Percentiles rank a stretch among this genome's conserved stretches.
Conservation (phyloP, 2,113 vertebrate species). For the Gambusia affinis region DNA sequence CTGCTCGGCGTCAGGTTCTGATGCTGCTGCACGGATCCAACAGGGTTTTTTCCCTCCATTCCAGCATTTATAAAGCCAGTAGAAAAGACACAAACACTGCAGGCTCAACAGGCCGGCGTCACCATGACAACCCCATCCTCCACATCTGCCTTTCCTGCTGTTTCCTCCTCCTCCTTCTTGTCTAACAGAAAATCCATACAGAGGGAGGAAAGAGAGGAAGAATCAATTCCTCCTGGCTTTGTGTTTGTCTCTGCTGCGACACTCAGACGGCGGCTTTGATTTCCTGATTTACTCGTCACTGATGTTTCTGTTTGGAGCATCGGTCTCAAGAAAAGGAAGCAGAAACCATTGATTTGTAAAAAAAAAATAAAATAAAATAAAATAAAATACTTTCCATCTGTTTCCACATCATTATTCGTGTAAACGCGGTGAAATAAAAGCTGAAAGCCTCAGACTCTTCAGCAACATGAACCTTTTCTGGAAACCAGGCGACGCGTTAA, state of each 20-base stretch:
- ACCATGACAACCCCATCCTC: constrained; percentile 56
- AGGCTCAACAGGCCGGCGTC: constrained; percentile 28
- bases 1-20: background rate
- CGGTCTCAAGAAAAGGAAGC: background rate
- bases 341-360: background rate
- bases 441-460: background rate
- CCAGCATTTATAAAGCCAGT: background rate
- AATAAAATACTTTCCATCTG: background rate
- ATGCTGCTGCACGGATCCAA: background rate
- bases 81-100: background rate
- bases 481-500: no score
- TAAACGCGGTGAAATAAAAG: accelerated
- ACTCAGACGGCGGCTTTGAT: background rate
- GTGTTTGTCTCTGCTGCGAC: background rate
- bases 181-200: constrained; percentile 52
- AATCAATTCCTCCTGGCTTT: constrained; percentile 13
- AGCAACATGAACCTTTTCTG: background rate
- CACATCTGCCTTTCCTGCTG: constrained; percentile 25
- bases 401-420: background rate
- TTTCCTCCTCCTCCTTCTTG: constrained; percentile 20
- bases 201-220: constrained; percentile 10
- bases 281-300: constrained; percentile 10
- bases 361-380: no score
- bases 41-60: background rate
- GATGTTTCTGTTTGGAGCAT: background rate